Base-by-base conservation (phyloP, 2,113 vertebrate species). In the Leptocoma aspasia region DNA sequence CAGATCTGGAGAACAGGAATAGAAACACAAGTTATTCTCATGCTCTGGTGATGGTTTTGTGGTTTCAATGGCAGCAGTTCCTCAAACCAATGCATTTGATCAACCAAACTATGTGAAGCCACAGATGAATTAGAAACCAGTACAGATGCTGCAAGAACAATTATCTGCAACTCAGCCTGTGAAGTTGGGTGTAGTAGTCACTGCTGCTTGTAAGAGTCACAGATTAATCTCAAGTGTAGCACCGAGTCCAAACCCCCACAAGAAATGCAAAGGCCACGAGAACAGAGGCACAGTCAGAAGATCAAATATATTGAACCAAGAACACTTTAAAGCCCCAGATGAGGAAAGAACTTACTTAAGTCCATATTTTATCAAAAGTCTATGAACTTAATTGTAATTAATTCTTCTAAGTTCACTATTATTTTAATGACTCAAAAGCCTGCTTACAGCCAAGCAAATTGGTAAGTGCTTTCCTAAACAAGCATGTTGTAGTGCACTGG, bases 51-150 rank as follows among this genome's bases (percentile, higher is more conserved):
- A 80, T 39, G 82, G 57, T 65, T 79, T 71, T 21, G 86, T 89
- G 54, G 85, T 92, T 96, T 92, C 84, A 85, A 65, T 69, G 53
- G 84, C 86, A 91, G 73, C 53, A 84, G 69, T 53, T 86, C 53
- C 49, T 65, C 37, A 94, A 95, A 84, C 60, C 52, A 91, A 28
- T 1, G 2, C 20, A 7, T 85, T 78, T 75, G 54, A 92, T 94
- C 70, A 69, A 76, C 68, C 65, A 75, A 84, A 65, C 31, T 71
- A 57, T 8, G 4, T n/a, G 41, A 86, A 91, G 57, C 56, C 89
- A 95, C 73, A 61, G 45, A 82, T 45, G 28, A 92, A 82, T 68
- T 91, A 78, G 61, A 94, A 92, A 69, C 13, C 65, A 89, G 77
- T 47, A 65, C 44, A 72, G 81, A 86, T 78, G 52, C 41, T 93